Evolutionary conservation across 2,797 vertebrate genomes (phyloP).

Genomic region (Poecilia gillii): DNA sequence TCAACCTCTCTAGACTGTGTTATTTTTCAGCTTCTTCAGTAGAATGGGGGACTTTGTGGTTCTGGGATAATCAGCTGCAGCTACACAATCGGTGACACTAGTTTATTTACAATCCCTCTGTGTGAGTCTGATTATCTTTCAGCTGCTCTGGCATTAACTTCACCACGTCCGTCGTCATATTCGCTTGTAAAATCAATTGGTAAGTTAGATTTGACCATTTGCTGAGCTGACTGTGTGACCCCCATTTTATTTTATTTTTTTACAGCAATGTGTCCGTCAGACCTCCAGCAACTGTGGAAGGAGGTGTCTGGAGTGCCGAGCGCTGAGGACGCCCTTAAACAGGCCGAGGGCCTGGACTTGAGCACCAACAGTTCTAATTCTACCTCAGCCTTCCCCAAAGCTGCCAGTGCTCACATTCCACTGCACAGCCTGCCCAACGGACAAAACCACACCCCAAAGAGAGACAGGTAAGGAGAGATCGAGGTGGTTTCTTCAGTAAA

Average conservation of each 20-base stretch:
- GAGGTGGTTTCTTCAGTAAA: not conserved
- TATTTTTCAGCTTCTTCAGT: not conserved
- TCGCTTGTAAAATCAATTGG: constrained; percentile 1
- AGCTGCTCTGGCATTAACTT: constrained; percentile 16
- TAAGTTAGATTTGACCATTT: not conserved
- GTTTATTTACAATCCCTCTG: constrained; percentile 27
- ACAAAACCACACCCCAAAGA: constrained; percentile 96
- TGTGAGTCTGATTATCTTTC: constrained; percentile 14
- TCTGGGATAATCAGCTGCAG: not conserved
- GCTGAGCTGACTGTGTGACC: not conserved
- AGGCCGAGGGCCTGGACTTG: constrained; percentile 95
- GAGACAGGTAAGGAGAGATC: constrained; percentile 89
- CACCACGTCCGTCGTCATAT: not conserved
- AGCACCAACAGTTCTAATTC: constrained; percentile 95
- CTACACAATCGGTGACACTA: constrained; percentile 1
- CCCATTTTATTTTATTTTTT: not conserved
- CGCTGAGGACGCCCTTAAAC: constrained; percentile 92
- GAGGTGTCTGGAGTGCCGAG: constrained; percentile 90
- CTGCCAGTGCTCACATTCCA: constrained; percentile 92
- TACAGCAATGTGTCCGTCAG: constrained; percentile 94
- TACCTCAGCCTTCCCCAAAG: constrained; percentile 98
- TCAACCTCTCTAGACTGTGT: not conserved
- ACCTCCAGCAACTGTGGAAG: constrained; percentile 99
- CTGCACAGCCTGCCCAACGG: constrained; percentile 95
- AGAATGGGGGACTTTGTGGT: not conserved